Evolutionary conservation across 2,888 invertebrate genomes (phyloP), one percentile per base, ranked within the genome.

Genomic region (Hirtodrosophila cameraria): DNA sequence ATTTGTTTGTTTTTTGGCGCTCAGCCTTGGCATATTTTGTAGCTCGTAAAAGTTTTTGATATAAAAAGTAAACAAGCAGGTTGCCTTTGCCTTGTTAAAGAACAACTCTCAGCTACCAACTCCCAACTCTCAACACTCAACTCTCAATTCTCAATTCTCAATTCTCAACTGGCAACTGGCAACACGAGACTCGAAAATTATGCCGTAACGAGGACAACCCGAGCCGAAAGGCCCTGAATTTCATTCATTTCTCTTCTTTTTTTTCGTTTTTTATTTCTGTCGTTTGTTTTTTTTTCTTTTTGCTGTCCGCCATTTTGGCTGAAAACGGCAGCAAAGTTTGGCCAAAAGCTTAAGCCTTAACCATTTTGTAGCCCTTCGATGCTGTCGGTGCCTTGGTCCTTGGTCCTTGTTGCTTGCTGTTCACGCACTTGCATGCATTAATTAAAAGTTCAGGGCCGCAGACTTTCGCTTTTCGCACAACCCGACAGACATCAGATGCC

Each of bases 1-100:
- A 72, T 71, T 77, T 79, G 84, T 81, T 84, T 79, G 75, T 60
- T 70, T 55, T 76, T 67, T 46, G 52, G 54, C 46, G 70, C 53
- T 53, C 67, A 52, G 58, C 54, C 62, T 70, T 66, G 67, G 81
- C 78, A 74, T 70, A 79, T 84, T 79, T 81, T 81, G 84, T 81
- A 70, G 81, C 78, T 84, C 79, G 78, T 79, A 84, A 79, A 79
- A 79, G 84, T 79, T 84, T 81, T 81, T 84, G 75, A 79, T 81
- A 81, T 84, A 81, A 81, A 81, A 84, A 63, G 85, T 81, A 79
- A 84, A 81, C 79, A 79, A 57, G 48, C 50, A 8, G 23, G n/a
- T n/a, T n/a, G n/a, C n/a, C n/a, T n/a, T 8, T 23, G 23, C 23
- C 23, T 23, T 23, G 23, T 23, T 7, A 23, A 8, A 20, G 18